A percentile compares a stretch with the other conserved stretches of the same genome.
Evolutionary conservation across 2,113 vertebrate genomes (phyloP).

Genomic region (Toxostoma redivivum): DNA sequence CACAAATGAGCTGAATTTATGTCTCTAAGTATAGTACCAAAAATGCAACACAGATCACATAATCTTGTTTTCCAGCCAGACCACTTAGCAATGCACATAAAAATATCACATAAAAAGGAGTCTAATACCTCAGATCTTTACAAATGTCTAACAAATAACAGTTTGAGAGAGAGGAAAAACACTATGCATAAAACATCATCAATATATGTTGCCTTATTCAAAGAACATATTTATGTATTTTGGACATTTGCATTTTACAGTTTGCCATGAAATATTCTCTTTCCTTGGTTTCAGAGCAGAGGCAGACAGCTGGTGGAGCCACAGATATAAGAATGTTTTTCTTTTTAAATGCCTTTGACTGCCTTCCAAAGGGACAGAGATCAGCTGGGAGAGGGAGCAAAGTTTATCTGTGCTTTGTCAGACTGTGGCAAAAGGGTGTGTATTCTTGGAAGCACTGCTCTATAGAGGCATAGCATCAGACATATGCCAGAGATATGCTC

Average conservation of each 20-base stretch:
- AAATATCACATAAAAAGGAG: background rate
- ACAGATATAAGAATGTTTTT: background rate
- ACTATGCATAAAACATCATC: background rate
- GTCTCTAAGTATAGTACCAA: background rate
- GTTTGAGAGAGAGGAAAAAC: background rate
- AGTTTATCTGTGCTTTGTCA: background rate
- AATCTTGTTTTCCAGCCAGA: conserved; percentile 13
- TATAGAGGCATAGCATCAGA: background rate
- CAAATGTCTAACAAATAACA: background rate
- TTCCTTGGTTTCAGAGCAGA: background rate
- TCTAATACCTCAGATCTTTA: background rate
- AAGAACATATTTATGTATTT: background rate
- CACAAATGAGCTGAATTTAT: background rate
- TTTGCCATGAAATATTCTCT: background rate
- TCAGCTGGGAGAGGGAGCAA: background rate
- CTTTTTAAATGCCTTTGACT: background rate
- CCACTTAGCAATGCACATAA: conserved; percentile 4
- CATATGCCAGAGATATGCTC: background rate
- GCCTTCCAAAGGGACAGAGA: background rate
- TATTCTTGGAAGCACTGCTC: background rate
- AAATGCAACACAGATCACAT: background rate
- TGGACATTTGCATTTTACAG: background rate
- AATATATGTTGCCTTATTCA: background rate
- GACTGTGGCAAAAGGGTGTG: background rate
- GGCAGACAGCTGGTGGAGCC: background rate